phyloP scores from a whole-genome alignment of 2,113 vertebrate species.

The Bujurquina vittata region DNA sequence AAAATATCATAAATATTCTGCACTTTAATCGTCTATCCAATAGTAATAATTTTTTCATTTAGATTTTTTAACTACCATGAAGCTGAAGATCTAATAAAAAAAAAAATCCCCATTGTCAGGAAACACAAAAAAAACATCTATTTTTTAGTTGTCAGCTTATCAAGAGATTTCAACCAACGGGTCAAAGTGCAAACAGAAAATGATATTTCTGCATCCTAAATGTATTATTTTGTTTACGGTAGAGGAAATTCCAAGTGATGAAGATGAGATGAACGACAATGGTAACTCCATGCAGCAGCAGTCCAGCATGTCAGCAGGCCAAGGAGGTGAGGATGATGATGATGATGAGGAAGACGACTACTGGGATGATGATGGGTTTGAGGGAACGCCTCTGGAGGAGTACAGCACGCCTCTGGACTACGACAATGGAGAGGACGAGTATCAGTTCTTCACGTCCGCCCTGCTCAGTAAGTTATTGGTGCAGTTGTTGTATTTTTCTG shows the following conservation, averaged over 20 bases:
- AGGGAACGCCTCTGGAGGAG: conserved; percentile 94
- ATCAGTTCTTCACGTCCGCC: conserved; percentile 92
- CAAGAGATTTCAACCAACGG: neutral
- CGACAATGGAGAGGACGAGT: conserved; percentile 93
- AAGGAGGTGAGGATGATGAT: conserved; percentile 75
- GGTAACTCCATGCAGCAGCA: conserved; percentile 83
- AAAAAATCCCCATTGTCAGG: neutral
- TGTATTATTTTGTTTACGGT: neutral
- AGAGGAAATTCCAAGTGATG: conserved; percentile 98
- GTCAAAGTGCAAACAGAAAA: neutral
- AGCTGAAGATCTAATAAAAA: neutral
- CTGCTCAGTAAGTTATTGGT: conserved; percentile 85
- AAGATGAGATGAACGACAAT: conserved; percentile 87
- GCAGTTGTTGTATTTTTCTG: neutral
- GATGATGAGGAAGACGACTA: conserved; percentile 87
- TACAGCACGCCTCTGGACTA: conserved; percentile 95
- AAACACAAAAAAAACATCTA: neutral
- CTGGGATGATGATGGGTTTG: conserved; percentile 94
- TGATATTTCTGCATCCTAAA: neutral
- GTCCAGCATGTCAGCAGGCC: conserved; percentile 57
- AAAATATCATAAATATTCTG: neutral
- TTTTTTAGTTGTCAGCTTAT: neutral
- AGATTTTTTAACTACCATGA: neutral
- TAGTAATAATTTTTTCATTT: neutral
- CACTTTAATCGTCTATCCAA: neutral